Conservation (phyloP, 2,888 invertebrate genomes). For the Linnaemya tessellans region DNA sequence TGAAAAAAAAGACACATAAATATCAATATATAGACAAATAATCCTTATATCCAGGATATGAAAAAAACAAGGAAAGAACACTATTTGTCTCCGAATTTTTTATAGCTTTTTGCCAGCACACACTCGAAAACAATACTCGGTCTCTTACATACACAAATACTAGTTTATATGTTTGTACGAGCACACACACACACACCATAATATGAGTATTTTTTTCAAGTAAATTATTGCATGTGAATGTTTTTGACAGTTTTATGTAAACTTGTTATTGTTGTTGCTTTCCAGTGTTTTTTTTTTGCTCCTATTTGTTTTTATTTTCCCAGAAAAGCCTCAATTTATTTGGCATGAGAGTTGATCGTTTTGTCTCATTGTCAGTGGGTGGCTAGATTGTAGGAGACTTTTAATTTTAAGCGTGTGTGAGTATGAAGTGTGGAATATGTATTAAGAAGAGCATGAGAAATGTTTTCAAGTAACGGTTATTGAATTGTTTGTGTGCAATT, state of each 20-base stretch:
- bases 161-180: neutral
- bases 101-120: constrained; percentile 44
- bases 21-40: constrained; percentile 69
- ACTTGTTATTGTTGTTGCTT: constrained; percentile 53
- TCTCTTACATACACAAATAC: neutral
- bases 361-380: constrained; percentile 40
- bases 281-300: constrained; percentile 30
- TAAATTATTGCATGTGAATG: constrained; percentile 71
- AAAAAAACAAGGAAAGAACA: constrained; percentile 43
- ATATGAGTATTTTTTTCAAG: constrained; percentile 60
- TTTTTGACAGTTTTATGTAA: constrained; percentile 72
- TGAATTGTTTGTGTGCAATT: constrained; percentile 66
- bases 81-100: constrained; percentile 57
- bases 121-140: neutral
- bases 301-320: constrained; percentile 4
- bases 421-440: neutral
- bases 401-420: neutral
- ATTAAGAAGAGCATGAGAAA: constrained; percentile 36
- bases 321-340: constrained; percentile 48
- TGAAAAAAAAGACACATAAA: constrained; percentile 52
- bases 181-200: neutral
- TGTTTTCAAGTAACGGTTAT: constrained; percentile 66
- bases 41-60: constrained; percentile 63
- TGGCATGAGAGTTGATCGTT: constrained; percentile 55
- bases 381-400: constrained; percentile 48